Base-by-base conservation (phyloP, 2,797 vertebrate genomes). In the Dryobates pubescens region DNA sequence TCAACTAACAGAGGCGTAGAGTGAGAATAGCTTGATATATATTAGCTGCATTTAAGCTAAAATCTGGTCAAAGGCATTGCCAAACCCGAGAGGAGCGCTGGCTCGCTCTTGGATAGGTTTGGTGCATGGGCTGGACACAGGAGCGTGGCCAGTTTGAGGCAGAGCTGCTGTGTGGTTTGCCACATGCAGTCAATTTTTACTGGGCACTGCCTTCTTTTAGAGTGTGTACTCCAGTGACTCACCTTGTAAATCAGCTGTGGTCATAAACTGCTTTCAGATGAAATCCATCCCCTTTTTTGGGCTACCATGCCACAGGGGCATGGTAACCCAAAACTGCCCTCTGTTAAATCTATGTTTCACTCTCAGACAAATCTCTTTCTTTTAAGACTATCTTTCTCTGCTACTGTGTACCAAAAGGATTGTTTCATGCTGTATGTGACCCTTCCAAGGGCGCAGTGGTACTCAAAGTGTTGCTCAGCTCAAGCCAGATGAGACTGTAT, bases 241-340 rank as follows among this genome's bases (percentile, higher is more conserved):
- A 95, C 90, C 94, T 95, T 94, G 85, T 73, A 95, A 93, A 91
- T 93, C 92, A 95, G 68, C 74, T 92, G 89, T 38, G 89, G 87
- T 86, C 69, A 58, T 71, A 74, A 92, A 89, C 80, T 88, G 27
- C 87, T 94, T 94, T 89, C 71, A 0, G 0, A 89, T 49, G 36
- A 86, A 90, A 92, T 53, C 23, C 26, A 43, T 79, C 61, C 68
- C 73, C 86, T 88, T 74, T 86, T 90, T 71, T n/a, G 80, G 70
- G 58, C 59, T 86, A 69, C 73, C 58, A 41, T 0, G 0, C 79
- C 41, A 22, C 18, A 81, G 67, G 69, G 79, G 34, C 0, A 0
- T 74, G 69, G 34, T 51, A 51, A 51, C 49, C 22, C 49, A 7
- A 70, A 86, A 69, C 41, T 79, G 7, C 41, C 32, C 27, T 88